phyloP scores from a whole-genome alignment of 2,797 vertebrate species.

The Artibeus lituratus region DNA sequence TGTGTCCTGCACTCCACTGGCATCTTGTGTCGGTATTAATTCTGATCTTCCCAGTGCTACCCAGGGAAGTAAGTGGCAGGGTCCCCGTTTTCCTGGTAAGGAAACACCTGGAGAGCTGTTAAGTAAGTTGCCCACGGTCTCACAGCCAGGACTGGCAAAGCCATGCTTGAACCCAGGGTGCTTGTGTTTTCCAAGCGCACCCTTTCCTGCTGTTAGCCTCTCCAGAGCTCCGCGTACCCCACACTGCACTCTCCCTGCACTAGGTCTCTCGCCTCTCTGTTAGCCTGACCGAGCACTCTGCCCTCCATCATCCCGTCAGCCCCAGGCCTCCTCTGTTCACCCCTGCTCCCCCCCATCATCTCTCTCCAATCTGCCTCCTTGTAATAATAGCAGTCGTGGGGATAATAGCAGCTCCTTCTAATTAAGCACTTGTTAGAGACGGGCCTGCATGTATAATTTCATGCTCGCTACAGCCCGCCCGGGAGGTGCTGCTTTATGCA shows the following conservation, averaged over 20 bases:
- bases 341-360: neutral
- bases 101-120: neutral
- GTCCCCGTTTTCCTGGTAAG: neutral
- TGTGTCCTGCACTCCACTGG: accelerated
- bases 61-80: neutral
- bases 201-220: neutral
- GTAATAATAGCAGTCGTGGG: slow-evolving; percentile 54
- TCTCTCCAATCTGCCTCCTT: neutral
- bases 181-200: neutral
- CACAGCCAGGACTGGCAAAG: neutral
- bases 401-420: slow-evolving; percentile 45
- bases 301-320: neutral
- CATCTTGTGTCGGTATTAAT: neutral
- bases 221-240: neutral
- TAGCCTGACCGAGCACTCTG: neutral
- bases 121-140: neutral
- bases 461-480: neutral
- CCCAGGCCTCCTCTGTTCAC: neutral
- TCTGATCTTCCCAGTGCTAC: accelerated
- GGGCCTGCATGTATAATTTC: neutral
- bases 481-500: neutral
- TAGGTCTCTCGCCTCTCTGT: neutral
- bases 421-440: slow-evolving; percentile 51
- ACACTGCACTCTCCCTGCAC: neutral
- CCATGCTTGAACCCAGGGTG: neutral